A percentile compares a stretch with the other conserved stretches of the same genome.
phyloP scores from a whole-genome alignment of 1,140 invertebrate species.

The Temnothorax curvispinosus region DNA sequence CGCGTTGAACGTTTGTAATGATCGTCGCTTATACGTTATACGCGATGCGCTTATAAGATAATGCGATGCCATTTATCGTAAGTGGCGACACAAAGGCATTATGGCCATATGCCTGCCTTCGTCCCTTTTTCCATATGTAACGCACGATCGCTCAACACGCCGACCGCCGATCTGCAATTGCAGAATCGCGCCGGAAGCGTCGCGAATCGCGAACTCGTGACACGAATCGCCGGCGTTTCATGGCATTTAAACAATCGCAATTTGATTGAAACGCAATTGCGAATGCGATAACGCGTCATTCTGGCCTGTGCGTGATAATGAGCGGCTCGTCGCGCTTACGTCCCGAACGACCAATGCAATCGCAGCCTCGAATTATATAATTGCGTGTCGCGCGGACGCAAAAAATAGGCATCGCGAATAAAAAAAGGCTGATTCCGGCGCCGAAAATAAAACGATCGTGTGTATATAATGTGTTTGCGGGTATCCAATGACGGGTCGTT shows the following conservation, averaged over 20 bases:
- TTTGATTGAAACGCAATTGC: neutral
- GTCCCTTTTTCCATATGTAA: neutral
- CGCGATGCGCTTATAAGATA: constrained; percentile 16
- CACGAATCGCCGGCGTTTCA: neutral
- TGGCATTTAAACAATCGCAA: constrained; percentile 21
- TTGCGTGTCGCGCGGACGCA: neutral
- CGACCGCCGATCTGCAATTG: neutral
- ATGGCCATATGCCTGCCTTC: too few species aligned
- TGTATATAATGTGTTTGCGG: too few species aligned
- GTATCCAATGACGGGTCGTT: neutral
- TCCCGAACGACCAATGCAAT: neutral
- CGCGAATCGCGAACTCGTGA: constrained; percentile 1
- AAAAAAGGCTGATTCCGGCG: neutral
- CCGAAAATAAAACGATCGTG: neutral
- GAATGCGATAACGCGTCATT: neutral
- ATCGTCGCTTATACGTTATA: neutral
- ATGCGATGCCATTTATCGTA: constrained; percentile 32
- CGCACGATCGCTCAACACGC: neutral
- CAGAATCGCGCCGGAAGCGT: constrained; percentile 17
- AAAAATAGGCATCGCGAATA: neutral
- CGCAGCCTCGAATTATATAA: constrained; percentile 29
- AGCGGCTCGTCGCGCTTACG: neutral
- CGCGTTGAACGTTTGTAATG: constrained; percentile 14
- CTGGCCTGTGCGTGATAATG: neutral
- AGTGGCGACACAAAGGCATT: neutral